Evolutionary conservation across 2,113 vertebrate species (phyloP), one percentile per base, ranked within the genome.

Genomic region (Bubalus kerabau): DNA sequence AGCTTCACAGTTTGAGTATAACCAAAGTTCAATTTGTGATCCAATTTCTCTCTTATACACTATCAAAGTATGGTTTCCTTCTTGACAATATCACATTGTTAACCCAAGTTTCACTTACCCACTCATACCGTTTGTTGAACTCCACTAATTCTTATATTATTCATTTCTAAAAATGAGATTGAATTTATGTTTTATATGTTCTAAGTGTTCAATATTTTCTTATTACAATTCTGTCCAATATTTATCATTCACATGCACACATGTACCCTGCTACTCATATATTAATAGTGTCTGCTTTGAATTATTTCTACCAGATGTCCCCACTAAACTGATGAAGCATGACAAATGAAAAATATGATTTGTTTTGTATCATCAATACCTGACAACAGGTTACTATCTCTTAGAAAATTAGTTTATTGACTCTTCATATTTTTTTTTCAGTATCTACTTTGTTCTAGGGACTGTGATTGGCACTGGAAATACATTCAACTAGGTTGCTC

Each of bases 21-120:
- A 94, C 88, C 97, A 93, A 95, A 94, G 88, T 96, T 96, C 95
- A 98, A 93, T 98, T 90, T 94, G 62, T 91, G 94, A 97, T 97
- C 83, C 59, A 86, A 57, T 97, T 97, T 97, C 71, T 96, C 56
- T 89, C 76, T 83, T n/a, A 32, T 19, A 67, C 26, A 52, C n/a
- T 91, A 40, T 84, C 57, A 50, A 91, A 95, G 2, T 78, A 50
- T 40, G 21, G 36, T 43, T 96, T 96, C 52, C 59, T 78, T 76
- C 85, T 80, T 87, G 76, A 91, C 46, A 86, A 32, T 40, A 67
- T 74, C 40, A 71, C 52, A 56, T 92, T 84, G 54, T 56, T 90
- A 93, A 21, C 21, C 50, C 52, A 30, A 11, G 17, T 92, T 92
- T 40, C 50, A 91, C 28, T 40, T 14, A 56, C 32, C 17, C 64